phyloP scores from a whole-genome alignment of 2,888 invertebrate genomes.

The Drosophila limbata region DNA sequence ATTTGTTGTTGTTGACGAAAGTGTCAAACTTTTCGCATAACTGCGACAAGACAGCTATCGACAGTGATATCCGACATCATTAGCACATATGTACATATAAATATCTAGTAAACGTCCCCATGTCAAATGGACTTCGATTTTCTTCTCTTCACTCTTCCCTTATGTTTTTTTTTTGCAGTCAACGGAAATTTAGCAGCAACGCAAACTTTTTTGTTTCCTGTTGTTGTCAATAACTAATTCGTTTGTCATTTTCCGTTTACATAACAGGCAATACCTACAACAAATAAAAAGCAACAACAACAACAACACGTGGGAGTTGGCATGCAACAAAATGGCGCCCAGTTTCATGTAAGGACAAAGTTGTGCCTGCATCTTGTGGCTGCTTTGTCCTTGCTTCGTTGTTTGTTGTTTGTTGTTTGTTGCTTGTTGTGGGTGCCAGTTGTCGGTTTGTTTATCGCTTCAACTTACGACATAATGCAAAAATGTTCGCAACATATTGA shows the following conservation, averaged over 20 bases:
- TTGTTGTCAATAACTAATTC: slow-evolving; percentile 81
- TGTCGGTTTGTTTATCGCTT: slow-evolving; percentile 70
- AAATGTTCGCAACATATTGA: slow-evolving; percentile 77
- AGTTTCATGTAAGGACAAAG: slow-evolving; percentile 69
- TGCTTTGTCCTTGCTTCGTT: slow-evolving; percentile 49
- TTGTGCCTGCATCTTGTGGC: slow-evolving; percentile 62
- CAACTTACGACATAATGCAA: slow-evolving; percentile 70
- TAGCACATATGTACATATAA: slow-evolving; percentile 50
- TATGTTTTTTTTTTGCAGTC: slow-evolving; percentile 39
- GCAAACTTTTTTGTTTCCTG: slow-evolving; percentile 74
- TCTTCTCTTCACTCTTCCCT: background rate
- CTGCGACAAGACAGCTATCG: slow-evolving; percentile 37
- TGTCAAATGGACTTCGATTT: slow-evolving; percentile 54
- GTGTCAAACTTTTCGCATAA: slow-evolving; percentile 60
- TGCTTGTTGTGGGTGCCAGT: slow-evolving; percentile 39
- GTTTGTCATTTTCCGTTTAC: slow-evolving; percentile 82
- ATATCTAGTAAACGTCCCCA: slow-evolving; percentile 25
- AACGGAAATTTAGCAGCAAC: slow-evolving; percentile 75
- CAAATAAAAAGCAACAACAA: slow-evolving; percentile 6
- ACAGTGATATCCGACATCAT: slow-evolving; percentile 49
- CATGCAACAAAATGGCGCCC: slow-evolving; percentile 69
- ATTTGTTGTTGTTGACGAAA: slow-evolving; percentile 61
- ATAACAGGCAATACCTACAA: slow-evolving; percentile 51
- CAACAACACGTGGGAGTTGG: slow-evolving; percentile 22
- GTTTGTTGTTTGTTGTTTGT: no score